Base-by-base conservation (phyloP, 2,113 vertebrate species). In the Plecturocebus donacophilus region DNA sequence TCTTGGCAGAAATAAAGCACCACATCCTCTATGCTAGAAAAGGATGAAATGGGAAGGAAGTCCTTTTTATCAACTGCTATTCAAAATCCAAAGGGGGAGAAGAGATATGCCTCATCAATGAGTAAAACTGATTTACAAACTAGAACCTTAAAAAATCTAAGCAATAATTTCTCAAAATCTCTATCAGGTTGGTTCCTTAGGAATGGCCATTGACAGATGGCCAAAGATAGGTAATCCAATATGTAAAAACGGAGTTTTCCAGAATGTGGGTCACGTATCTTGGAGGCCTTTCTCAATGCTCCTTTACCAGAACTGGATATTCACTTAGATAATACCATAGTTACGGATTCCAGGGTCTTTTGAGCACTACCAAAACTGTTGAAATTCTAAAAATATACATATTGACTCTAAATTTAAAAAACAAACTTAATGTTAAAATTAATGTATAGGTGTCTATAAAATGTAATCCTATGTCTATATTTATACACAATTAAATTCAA, bases 1-100 rank as follows among this genome's bases (percentile, higher is more conserved):
- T 73, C 42, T 83, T 42, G 20, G 89, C 45, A 94, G 40, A 52
- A 96, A 70, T 17, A 71, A 97, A 97, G 77, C 27, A 75, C 77
- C 35, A 45, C 49, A 82, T 61, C 76, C 70, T 20, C 4, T 13
- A 9, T 27, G 47, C 40, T 73, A 56, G 40, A 30, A 82, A 71
- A 64, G 14, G 7, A 58, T 5, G 25, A 42, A 71, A 47, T 17
- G 42, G 71, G 47, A 49, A 42, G 70, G 35, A 76, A 52, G 38
- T 52, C 25, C 25, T 38, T 87, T 45, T 54, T 38, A 35, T 7
- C 68, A 73, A 49, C 20, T 54, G 8, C 64, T 93, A 92, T 73
- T 92, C 61, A n/a, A 92, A 82, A 68, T 14, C 25, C 71, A 30
- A 49, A 52, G 38, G 1, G 25, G 12, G 19, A 73, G 11, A 76